Percentiles rank a stretch among this genome's conserved stretches.
Conservation (phyloP, 2,888 invertebrate genomes). For the Cancer borealis region DNA sequence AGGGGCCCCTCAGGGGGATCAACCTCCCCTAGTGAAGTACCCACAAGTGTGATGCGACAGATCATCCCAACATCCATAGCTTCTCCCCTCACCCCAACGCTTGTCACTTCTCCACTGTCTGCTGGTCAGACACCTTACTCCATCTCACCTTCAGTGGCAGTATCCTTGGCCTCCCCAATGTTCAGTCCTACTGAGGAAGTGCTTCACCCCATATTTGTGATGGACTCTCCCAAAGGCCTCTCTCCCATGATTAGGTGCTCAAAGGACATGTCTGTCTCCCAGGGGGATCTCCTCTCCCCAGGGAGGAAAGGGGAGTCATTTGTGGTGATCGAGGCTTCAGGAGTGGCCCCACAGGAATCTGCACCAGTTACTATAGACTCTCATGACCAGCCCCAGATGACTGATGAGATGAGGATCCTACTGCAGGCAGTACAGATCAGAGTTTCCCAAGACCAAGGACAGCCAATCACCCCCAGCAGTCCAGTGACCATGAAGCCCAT, state of each 20-base stretch:
- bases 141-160: conserved; percentile 53
- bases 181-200: conserved; percentile 54
- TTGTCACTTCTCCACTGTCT: conserved; percentile 47
- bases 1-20: conserved; percentile 62
- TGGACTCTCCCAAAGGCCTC: conserved; percentile 64
- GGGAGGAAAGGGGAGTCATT: conserved; percentile 70
- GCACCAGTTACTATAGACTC: conserved; percentile 41
- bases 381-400: conserved; percentile 71
- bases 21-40: conserved; percentile 46
- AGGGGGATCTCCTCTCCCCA: conserved; percentile 57
- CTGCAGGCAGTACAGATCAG: conserved; percentile 74
- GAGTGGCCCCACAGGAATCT: conserved; percentile 69
- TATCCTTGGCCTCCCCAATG: conserved; percentile 53
- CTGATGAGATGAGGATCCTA: conserved; percentile 74
- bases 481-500: conserved; percentile 46
- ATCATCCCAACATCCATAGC: conserved; percentile 58
- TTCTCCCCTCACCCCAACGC: conserved; percentile 46
- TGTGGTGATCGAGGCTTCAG: conserved; percentile 75
- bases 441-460: conserved; percentile 68
- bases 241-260: conserved; percentile 57
- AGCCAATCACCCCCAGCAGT: conserved; percentile 61
- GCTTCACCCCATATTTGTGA: conserved; percentile 66
- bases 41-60: conserved; percentile 61
- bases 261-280: conserved; percentile 59
- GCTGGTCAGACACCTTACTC: conserved; percentile 52